phyloP scores from a whole-genome alignment of 2,888 invertebrate species.

The Drosophila algonquin region DNA sequence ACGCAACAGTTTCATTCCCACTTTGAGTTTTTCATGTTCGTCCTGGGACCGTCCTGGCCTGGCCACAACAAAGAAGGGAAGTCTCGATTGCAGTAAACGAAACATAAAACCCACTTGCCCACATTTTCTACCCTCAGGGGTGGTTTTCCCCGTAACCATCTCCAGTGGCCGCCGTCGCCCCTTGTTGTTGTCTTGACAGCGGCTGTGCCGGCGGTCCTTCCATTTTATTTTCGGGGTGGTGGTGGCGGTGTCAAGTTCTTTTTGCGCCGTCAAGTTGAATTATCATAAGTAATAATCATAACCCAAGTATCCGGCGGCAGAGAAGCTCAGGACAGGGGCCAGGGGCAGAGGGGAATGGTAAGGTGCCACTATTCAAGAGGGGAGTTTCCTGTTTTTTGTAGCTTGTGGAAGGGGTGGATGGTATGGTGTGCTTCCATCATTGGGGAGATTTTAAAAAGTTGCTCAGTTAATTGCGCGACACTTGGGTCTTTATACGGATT shows the following conservation, averaged over 20 bases:
- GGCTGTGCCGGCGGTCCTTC: not conserved
- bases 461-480: constrained; percentile 66
- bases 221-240: constrained; percentile 12
- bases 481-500: constrained; percentile 52
- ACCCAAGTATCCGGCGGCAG: constrained; percentile 46
- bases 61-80: constrained; percentile 35
- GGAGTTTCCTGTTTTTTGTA: constrained; percentile 29
- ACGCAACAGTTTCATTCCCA: constrained; percentile 67
- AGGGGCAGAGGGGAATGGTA: not conserved
- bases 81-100: constrained; percentile 60
- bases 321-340: constrained; percentile 53
- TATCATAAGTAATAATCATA: constrained; percentile 79
- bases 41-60: constrained; percentile 52
- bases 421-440: constrained; percentile 36
- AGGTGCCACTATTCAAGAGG: not conserved
- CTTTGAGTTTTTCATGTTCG: constrained; percentile 71
- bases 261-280: constrained; percentile 71
- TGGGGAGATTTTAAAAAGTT: constrained; percentile 69
- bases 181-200: constrained; percentile 44
- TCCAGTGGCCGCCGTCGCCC: constrained; percentile 10
- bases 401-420: not conserved
- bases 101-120: constrained; percentile 55
- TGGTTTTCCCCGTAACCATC: constrained; percentile 30
- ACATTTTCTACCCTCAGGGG: constrained; percentile 54
- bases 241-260: constrained; percentile 66